Evolutionary conservation across 37 sponge, comb jelly and placozoan species (phyloP).

Genomic region (Beroe forskalii): DNA sequence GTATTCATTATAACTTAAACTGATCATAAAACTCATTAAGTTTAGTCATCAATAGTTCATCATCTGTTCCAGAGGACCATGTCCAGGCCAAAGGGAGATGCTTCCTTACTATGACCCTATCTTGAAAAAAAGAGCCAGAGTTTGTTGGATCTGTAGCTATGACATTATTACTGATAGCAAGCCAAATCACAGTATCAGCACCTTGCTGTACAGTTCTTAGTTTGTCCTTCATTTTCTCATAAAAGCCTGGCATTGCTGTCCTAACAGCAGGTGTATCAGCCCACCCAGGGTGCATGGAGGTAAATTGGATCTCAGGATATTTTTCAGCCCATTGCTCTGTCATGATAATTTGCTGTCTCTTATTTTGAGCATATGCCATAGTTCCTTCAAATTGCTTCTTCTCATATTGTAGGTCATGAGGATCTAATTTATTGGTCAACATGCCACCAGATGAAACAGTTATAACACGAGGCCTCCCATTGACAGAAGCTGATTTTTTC

Average conservation of each 20-base stretch:
- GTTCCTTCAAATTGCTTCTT: constrained; percentile 74
- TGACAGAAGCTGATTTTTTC: constrained; percentile 65
- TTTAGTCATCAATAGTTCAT: constrained; percentile 73
- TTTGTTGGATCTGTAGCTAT: constrained; percentile 5
- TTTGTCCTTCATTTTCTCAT: constrained; percentile 68
- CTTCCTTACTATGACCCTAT: constrained; percentile 73
- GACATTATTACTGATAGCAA: constrained; percentile 71
- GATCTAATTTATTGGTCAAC: constrained; percentile 79
- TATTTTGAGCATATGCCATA: constrained; percentile 85
- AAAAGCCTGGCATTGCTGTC: constrained; percentile 79
- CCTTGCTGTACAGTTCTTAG: constrained; percentile 85
- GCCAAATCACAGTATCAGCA: constrained; percentile 89
- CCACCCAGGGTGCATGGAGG: constrained; percentile 93
- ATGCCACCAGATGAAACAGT: constrained; percentile 91
- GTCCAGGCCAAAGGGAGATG: constrained; percentile 81
- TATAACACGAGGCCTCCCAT: constrained; percentile 71
- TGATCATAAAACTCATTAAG: constrained; percentile 68
- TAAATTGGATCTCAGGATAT: constrained; percentile 77
- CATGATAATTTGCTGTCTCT: constrained; percentile 94
- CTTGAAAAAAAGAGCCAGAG: constrained; percentile 60
- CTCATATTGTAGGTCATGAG: constrained; percentile 74
- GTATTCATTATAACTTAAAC: not conserved
- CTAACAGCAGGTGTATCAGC: constrained; percentile 80
- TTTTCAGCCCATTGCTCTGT: constrained; percentile 71
- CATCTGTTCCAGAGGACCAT: constrained; percentile 71